Evolutionary conservation across 2,888 invertebrate genomes (phyloP).

Genomic region (Holacanthella duospinosa): DNA sequence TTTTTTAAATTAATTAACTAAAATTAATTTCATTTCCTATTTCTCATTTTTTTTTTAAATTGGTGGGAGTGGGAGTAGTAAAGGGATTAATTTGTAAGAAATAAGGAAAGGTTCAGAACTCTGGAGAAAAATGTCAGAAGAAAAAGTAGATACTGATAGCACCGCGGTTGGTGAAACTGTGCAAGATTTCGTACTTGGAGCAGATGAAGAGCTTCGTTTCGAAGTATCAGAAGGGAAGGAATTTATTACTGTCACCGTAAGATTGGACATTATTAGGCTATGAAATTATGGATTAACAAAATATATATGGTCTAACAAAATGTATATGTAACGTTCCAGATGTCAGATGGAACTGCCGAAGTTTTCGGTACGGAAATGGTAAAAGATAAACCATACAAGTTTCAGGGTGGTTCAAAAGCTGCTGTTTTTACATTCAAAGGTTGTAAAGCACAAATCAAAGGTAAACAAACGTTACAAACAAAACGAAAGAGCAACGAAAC

Average conservation of each 20-base stretch:
- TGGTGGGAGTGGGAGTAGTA: no score
- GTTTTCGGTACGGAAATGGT: conserved; percentile 93
- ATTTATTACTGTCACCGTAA: conserved; percentile 65
- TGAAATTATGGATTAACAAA: background rate
- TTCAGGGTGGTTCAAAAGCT: conserved; percentile 79
- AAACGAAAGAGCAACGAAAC: background rate
- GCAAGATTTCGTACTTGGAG: conserved; percentile 71
- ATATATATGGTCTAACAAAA: background rate
- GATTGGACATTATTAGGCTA: no score
- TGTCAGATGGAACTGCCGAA: conserved; percentile 84
- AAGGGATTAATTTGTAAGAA: no score
- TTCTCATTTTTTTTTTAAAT: no score
- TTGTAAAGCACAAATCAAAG: conserved; percentile 72
- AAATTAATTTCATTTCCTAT: no score
- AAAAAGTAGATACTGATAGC: background rate
- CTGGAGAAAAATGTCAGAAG: background rate
- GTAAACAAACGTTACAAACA: no score
- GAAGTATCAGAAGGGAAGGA: conserved; percentile 82
- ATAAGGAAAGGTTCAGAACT: no score
- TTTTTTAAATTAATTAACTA: no score
- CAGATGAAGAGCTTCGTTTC: conserved; percentile 82
- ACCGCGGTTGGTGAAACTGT: conserved; percentile 6
- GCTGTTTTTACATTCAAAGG: conserved; percentile 96
- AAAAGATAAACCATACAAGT: conserved; percentile 81
- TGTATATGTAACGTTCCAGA: conserved; percentile 44